These are phyloP conservation scores for Lottia gigantea DNA, from an alignment of 2,888 invertebrate genomes.

Conservation along the genomic window DNA sequence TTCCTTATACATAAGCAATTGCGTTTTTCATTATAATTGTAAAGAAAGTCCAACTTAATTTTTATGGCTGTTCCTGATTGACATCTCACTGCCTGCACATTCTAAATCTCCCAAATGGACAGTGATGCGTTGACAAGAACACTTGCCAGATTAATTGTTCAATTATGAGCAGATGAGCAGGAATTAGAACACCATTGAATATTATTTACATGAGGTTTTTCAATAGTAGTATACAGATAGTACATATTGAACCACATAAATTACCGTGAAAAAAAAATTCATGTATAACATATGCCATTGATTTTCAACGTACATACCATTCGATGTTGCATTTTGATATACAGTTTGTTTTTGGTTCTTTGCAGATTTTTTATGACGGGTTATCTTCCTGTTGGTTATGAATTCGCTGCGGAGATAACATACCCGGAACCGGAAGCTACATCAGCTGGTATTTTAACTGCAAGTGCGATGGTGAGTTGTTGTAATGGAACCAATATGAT, in stretches of 20 bases:
- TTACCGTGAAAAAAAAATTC: too few relatives aligned
- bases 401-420: constrained; percentile 96
- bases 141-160: too few relatives aligned
- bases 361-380: constrained; percentile 99
- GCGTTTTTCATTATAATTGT: too few relatives aligned
- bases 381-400: constrained; percentile 96
- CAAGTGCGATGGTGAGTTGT: constrained; percentile 75
- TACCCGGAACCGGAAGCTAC: constrained; percentile 98
- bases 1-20: not conserved
- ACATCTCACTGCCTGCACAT: not conserved
- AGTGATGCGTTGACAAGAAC: not conserved
- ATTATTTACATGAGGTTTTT: too few relatives aligned
- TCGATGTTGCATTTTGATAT: not conserved
- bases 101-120: not conserved
- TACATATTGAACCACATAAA: too few relatives aligned
- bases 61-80: not conserved
- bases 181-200: too few relatives aligned
- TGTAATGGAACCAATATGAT: too few relatives aligned
- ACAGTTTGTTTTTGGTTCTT: not conserved
- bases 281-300: too few relatives aligned
- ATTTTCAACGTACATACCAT: too few relatives aligned
- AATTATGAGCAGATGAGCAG: too few relatives aligned
- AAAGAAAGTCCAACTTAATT: too few relatives aligned
- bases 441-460: constrained; percentile 93
- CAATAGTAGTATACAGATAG: too few relatives aligned